A percentile compares a stretch with the other conserved stretches of the same genome.
Conservation (phyloP, 2,113 vertebrate species). For the Apodemus speciosus region DNA sequence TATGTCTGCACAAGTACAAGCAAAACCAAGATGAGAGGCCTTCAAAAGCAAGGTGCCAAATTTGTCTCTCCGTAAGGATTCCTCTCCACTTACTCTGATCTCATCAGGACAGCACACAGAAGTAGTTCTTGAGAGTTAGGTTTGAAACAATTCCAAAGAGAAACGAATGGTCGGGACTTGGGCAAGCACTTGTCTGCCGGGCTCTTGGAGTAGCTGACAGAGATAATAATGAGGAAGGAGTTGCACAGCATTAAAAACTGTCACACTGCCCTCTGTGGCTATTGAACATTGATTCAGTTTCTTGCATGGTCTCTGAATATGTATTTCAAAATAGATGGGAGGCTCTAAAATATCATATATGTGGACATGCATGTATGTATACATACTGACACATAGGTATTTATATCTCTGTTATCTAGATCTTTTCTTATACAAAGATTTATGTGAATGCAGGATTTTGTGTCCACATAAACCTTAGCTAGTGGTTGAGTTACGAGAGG, state of each 20-base stretch:
- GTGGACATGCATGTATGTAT: not conserved
- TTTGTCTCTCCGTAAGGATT: not conserved
- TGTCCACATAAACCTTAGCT: slow-evolving; percentile 64
- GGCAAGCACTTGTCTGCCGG: slow-evolving; percentile 70
- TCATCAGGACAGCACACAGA: slow-evolving; percentile 7
- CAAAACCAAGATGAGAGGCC: slow-evolving; percentile 20
- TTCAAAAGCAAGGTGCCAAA: not conserved
- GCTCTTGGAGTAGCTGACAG: slow-evolving; percentile 70
- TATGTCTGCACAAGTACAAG: not conserved
- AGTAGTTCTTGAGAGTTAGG: slow-evolving; percentile 56
- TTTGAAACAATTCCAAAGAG: slow-evolving; percentile 72
- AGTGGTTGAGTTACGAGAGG: slow-evolving; percentile 63
- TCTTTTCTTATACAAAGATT: slow-evolving; percentile 61
- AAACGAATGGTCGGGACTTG: slow-evolving; percentile 70
- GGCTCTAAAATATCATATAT: not conserved
- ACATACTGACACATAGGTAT: not conserved
- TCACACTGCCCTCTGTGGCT: slow-evolving; percentile 70
- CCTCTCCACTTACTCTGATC: not conserved
- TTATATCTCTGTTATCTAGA: slow-evolving; percentile 38
- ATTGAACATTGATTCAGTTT: slow-evolving; percentile 72
- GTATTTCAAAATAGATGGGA: slow-evolving; percentile 54
- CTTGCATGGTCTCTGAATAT: slow-evolving; percentile 64
- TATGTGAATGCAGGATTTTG: slow-evolving; percentile 54
- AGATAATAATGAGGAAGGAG: slow-evolving; percentile 77
- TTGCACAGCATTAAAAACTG: slow-evolving; percentile 69